Conservation (phyloP, 2,888 invertebrate species). For the Lasiommata megera region DNA sequence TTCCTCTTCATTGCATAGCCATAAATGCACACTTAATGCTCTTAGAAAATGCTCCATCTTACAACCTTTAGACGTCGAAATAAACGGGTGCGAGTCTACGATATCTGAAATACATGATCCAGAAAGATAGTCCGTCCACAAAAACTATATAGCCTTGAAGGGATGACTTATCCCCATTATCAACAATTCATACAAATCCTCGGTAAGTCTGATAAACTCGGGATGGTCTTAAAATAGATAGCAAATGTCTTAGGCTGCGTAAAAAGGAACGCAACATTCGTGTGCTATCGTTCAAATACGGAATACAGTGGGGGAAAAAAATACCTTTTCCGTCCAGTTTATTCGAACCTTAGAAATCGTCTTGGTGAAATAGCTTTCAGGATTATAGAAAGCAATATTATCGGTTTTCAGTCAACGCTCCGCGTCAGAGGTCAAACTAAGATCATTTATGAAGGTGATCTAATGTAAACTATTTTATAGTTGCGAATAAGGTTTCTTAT, state of each 20-base stretch:
- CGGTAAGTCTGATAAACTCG: background rate
- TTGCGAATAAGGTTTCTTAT: too few species aligned
- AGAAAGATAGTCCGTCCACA: background rate
- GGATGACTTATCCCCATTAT: slow-evolving; percentile 6
- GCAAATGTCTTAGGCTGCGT: background rate
- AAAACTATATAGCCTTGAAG: background rate
- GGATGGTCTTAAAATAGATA: slow-evolving; percentile 3
- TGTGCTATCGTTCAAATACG: background rate
- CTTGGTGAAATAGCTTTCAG: background rate
- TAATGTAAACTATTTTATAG: too few species aligned
- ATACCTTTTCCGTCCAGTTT: slow-evolving; percentile 6
- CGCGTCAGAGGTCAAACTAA: background rate
- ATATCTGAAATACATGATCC: slow-evolving; percentile 2
- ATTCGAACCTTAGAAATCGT: background rate
- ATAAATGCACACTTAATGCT: too few species aligned
- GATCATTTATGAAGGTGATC: too few species aligned
- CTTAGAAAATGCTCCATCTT: too few species aligned
- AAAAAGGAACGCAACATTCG: background rate
- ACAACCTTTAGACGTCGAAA: too few species aligned
- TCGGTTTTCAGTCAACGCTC: background rate
- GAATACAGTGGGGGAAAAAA: background rate
- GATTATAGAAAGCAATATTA: slow-evolving; percentile 2
- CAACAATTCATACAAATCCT: slow-evolving; percentile 1
- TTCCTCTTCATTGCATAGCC: too few species aligned
- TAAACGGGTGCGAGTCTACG: background rate